Evolutionary conservation across 2,797 vertebrate species (phyloP).

Genomic region (Anisognathus igniventris): DNA sequence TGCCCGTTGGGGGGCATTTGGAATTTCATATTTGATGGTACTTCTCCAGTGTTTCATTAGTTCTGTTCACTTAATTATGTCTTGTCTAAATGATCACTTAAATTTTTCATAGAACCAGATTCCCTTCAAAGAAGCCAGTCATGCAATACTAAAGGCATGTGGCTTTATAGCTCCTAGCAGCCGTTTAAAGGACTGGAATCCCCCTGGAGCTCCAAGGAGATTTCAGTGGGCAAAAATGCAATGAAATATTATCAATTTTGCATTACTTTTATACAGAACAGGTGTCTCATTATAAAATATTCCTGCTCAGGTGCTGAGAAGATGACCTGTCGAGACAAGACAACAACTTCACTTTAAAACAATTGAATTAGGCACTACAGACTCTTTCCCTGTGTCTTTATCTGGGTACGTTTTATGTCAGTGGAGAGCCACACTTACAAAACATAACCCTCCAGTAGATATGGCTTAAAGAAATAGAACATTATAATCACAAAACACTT

Average conservation of each 20-base stretch:
- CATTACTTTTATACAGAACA: background rate
- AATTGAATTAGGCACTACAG: background rate
- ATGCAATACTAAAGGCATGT: constrained; percentile 6
- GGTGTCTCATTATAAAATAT: background rate
- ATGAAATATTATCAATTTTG: background rate
- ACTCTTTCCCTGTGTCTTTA: background rate
- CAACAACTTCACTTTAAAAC: background rate
- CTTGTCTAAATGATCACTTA: constrained; percentile 53
- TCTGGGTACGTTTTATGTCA: background rate
- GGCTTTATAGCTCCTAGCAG: background rate
- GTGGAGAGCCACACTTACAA: background rate
- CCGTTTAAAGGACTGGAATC: background rate
- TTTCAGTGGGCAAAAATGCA: background rate
- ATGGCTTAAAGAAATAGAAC: background rate
- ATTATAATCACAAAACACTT: background rate
- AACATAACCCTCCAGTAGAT: background rate
- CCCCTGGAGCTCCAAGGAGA: background rate
- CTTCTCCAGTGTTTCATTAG: constrained; percentile 44
- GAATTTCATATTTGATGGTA: constrained; percentile 30
- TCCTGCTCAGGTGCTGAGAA: background rate
- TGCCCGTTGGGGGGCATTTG: background rate
- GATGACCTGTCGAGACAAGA: background rate
- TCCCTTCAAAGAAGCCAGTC: constrained; percentile 32
- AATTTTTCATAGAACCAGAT: constrained; percentile 38
- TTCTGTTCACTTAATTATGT: constrained; percentile 58